Evolutionary conservation across 2,888 invertebrate genomes (phyloP).

Genomic region (Microctonus brassicae): DNA sequence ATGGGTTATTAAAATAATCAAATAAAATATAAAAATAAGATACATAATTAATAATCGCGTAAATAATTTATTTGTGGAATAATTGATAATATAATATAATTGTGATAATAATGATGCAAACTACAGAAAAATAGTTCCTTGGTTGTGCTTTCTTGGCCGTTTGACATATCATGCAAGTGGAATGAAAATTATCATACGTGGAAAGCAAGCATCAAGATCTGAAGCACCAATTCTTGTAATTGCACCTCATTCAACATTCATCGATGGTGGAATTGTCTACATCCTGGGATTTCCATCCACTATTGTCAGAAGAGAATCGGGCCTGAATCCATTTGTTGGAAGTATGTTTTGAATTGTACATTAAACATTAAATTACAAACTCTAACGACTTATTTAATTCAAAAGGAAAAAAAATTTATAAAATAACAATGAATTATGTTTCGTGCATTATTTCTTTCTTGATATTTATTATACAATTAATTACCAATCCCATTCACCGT

Average conservation of each 20-base stretch:
- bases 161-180: constrained; percentile 83
- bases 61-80: constrained; percentile 7
- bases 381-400: neutral
- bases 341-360: constrained; percentile 76
- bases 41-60: neutral
- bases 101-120: constrained; percentile 27
- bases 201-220: constrained; percentile 79
- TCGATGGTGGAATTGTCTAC: constrained; percentile 89
- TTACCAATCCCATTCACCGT: constrained; percentile 44
- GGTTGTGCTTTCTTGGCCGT: constrained; percentile 82
- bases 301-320: constrained; percentile 85
- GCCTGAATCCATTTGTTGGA: constrained; percentile 86
- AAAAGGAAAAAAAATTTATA: neutral
- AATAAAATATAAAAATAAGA: constrained; percentile 17
- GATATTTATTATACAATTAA: neutral
- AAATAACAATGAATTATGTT: too few relatives aligned
- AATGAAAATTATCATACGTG: constrained; percentile 83
- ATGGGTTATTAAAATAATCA: constrained; percentile 40
- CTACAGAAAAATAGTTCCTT: constrained; percentile 71
- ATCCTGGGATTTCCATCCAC: constrained; percentile 86
- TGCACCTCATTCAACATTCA: constrained; percentile 91
- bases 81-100: constrained; percentile 23
- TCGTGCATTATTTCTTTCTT: too few relatives aligned
- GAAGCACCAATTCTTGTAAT: constrained; percentile 90
- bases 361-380: neutral